These are phyloP conservation scores for Enoplosus armatus DNA, from an alignment of 2,797 vertebrate species.

Conservation along the genomic window DNA sequence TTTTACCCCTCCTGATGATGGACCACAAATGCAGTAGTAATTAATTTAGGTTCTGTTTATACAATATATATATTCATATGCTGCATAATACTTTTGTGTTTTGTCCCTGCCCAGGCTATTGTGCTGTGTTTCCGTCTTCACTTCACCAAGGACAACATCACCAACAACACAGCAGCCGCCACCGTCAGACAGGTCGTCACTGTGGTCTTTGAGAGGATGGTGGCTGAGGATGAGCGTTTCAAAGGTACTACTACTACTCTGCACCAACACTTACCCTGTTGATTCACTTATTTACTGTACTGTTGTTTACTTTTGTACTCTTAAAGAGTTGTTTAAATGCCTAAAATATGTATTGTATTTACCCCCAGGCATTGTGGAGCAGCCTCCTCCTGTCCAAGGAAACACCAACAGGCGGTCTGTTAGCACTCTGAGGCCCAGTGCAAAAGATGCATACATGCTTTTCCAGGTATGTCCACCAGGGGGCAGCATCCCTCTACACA, in stretches of 20 bases:
- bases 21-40: background rate
- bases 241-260: slow-evolving; percentile 90
- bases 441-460: slow-evolving; percentile 99
- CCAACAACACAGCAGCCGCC: slow-evolving; percentile 98
- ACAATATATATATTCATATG: background rate
- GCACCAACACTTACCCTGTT: background rate
- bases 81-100: background rate
- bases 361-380: slow-evolving; percentile 87
- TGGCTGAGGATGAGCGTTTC: slow-evolving; percentile 94
- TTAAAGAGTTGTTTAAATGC: background rate
- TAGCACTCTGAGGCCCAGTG: slow-evolving; percentile 95
- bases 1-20: background rate
- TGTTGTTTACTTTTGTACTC: background rate
- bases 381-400: slow-evolving; percentile 89
- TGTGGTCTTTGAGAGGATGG: slow-evolving; percentile 99
- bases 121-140: slow-evolving; percentile 98
- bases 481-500: slow-evolving; percentile 46
- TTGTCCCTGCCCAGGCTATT: slow-evolving; percentile 89
- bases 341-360: background rate
- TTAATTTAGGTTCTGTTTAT: background rate
- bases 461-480: slow-evolving; percentile 92
- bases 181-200: slow-evolving; percentile 98
- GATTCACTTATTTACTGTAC: background rate
- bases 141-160: slow-evolving; percentile 99
- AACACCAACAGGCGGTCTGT: slow-evolving; percentile 97